These are phyloP conservation scores for Mellivora capensis DNA, from an alignment of 2,113 vertebrate genomes.

Conservation along the genomic window DNA sequence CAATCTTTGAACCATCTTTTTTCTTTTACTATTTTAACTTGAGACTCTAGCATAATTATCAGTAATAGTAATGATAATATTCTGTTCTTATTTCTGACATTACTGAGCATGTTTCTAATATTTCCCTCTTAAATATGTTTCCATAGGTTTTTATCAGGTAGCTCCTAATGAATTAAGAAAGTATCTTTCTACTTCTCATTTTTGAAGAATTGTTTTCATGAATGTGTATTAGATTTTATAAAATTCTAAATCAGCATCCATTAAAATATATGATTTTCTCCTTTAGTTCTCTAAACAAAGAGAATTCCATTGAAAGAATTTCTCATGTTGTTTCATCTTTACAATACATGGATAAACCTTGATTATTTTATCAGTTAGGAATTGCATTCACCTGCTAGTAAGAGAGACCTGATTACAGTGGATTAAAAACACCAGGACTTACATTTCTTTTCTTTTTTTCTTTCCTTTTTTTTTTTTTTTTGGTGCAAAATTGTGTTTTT, in stretches of 20 bases:
- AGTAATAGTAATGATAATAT: background rate
- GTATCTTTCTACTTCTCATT: background rate
- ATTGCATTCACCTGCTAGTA: background rate
- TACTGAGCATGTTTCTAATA: background rate
- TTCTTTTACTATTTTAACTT: background rate
- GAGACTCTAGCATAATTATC: background rate
- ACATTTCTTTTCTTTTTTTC: background rate
- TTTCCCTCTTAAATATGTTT: conserved; percentile 5
- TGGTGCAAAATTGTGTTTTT: background rate
- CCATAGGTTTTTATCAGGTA: background rate
- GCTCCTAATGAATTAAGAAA: background rate
- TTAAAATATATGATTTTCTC: conserved; percentile 9
- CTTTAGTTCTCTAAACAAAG: conserved; percentile 5
- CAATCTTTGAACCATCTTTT: background rate
- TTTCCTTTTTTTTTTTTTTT: no score
- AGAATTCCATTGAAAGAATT: background rate
- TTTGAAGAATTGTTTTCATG: background rate
- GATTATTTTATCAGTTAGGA: background rate
- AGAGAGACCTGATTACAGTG: background rate
- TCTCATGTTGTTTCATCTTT: background rate
- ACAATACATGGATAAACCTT: background rate
- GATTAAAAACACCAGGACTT: background rate
- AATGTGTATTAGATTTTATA: background rate
- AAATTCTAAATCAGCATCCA: background rate
- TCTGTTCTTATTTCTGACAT: background rate